Conservation (phyloP, 2,113 vertebrate species). For the Peucedramus taeniatus region DNA sequence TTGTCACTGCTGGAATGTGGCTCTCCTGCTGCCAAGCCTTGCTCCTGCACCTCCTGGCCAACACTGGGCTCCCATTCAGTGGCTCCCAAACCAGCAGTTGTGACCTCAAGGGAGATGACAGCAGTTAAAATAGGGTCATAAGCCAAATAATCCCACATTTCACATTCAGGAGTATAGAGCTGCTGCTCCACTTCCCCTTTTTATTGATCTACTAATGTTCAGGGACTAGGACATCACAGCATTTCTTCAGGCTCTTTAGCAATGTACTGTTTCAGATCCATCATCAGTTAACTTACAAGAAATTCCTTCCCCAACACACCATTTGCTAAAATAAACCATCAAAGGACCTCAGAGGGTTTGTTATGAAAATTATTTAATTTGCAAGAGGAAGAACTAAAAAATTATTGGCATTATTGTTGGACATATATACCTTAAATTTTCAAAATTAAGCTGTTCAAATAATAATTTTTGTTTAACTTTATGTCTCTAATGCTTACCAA, state of each 20-base stretch:
- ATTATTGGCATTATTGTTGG: not conserved
- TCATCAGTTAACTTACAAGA: not conserved
- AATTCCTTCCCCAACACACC: not conserved
- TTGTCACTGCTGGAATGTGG: not conserved
- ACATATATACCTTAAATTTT: not conserved
- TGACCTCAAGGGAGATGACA: not conserved
- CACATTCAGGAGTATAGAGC: not conserved
- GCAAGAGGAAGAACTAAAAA: not conserved
- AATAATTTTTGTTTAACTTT: not conserved
- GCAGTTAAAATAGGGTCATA: not conserved
- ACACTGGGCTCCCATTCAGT: fast-evolving
- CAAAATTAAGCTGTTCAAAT: not conserved
- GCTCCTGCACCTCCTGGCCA: not conserved
- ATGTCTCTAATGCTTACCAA: not conserved
- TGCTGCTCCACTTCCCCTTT: not conserved
- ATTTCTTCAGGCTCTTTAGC: not conserved
- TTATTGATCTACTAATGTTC: not conserved
- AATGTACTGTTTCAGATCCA: not conserved
- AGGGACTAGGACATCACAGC: not conserved
- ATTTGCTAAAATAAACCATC: not conserved
- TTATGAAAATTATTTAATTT: not conserved
- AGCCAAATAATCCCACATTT: not conserved
- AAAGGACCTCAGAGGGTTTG: not conserved
- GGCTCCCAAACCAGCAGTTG: not conserved
- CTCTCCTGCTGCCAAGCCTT: not conserved